Evolutionary conservation across 2,888 invertebrate species (phyloP), one percentile per base, ranked within the genome.

Genomic region (Merodon equestris): DNA sequence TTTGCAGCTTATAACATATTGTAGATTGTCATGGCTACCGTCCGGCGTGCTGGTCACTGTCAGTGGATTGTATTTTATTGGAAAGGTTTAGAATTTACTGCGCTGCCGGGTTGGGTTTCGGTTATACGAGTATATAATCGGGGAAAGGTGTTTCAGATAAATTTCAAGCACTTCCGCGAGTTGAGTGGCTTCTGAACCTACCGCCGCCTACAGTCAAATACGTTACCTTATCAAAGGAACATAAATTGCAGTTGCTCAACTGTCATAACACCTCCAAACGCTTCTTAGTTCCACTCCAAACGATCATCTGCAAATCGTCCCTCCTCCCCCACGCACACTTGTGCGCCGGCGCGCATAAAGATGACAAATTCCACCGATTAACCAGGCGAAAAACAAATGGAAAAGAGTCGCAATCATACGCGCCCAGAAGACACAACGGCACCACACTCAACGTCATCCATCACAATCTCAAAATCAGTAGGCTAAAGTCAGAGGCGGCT

Each of bases 1-100:
- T 27, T 70, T 79, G 68, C 45, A 74, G 70, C 74, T 68, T 70
- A 64, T 68, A n/a, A n/a, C n/a, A n/a, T n/a, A n/a, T n/a, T n/a
- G n/a, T n/a, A 79, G 68, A 74, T 79, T 79, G 79, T 74, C 45
- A 48, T 58, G 50, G 79, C 74, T 79, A 79, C 79, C 48, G 79
- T 68, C 61, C 60, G 47, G 3, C 27, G 27, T 42, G 38, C 53
- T 73, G 68, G 68, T 61, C 45, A 68, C 74, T 79, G 68, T 79
- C 79, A 60, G 36, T 14, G 45, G 56, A 45, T 70, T 79, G 74
- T 68, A 53, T 68, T 74, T 79, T 74, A 74, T 70, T 63, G 58
- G 63, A 60, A 36, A 57, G 56, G 68, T 56, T 68, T 47, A 64
- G 56, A 74, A 50, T 74, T 54, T 40, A 36, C 48, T 34, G 12